phyloP scores from a whole-genome alignment of 2,113 vertebrate species.

The Macaca nemestrina region DNA sequence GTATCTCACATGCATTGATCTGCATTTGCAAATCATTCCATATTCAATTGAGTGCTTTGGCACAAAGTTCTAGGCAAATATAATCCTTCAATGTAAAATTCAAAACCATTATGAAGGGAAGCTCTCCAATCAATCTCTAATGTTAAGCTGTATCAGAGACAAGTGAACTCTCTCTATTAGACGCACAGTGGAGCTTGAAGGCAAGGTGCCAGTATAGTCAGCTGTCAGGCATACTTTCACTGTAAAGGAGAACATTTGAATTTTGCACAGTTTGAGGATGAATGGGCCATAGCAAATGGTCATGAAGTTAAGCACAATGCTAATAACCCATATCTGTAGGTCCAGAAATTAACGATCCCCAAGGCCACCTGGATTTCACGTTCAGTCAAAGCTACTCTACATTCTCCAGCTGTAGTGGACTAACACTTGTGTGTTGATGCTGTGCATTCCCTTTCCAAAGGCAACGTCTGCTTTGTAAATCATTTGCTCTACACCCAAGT shows the following conservation, averaged over 20 bases:
- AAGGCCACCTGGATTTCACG: neutral
- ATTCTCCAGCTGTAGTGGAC: neutral
- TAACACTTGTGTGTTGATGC: neutral
- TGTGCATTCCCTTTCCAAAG: conserved; percentile 2
- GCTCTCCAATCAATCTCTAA: neutral
- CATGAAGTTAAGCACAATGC: neutral
- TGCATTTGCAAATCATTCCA: neutral
- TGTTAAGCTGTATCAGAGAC: neutral
- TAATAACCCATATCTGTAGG: conserved; percentile 10
- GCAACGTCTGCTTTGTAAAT: neutral
- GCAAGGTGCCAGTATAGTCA: conserved; percentile 41
- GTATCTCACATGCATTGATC: neutral
- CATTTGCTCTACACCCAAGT: fast-evolving
- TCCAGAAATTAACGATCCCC: neutral
- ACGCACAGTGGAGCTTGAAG: neutral
- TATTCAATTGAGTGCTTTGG: neutral
- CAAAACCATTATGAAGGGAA: neutral
- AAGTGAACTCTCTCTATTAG: neutral
- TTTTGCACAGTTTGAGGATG: neutral
- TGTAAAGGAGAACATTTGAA: neutral
- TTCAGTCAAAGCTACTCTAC: conserved; percentile 4
- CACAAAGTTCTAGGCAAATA: neutral
- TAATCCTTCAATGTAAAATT: neutral
- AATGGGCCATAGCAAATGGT: conserved; percentile 30
- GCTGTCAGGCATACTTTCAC: conserved; percentile 51